Evolutionary conservation across 2,113 vertebrate species (phyloP).

Genomic region (Carlito syrichta): DNA sequence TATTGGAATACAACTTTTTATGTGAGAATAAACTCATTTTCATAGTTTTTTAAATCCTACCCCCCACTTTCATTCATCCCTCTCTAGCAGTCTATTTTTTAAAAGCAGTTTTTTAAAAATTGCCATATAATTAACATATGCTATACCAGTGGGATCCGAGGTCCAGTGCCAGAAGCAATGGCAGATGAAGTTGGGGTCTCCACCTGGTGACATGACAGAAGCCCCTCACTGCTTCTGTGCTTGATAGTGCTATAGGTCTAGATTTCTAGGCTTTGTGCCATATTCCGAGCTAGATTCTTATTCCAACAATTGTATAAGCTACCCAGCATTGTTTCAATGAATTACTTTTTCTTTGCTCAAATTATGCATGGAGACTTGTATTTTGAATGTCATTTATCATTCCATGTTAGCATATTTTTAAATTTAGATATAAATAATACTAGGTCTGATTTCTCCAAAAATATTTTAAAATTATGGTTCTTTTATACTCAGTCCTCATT

Average conservation of each 20-base stretch:
- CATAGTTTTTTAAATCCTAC: background rate
- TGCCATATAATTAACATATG: background rate
- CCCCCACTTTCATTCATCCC: background rate
- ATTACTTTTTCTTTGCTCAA: background rate
- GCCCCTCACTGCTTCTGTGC: background rate
- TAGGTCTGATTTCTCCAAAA: background rate
- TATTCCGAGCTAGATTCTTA: background rate
- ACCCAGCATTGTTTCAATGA: background rate
- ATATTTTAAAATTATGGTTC: background rate
- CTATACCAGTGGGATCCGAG: accelerated
- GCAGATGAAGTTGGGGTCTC: background rate
- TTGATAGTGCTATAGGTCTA: background rate
- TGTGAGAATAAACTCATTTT: background rate
- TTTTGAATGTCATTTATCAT: background rate
- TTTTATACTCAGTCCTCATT: background rate
- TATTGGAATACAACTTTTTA: background rate
- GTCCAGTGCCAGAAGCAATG: background rate
- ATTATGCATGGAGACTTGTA: background rate
- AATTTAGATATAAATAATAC: background rate
- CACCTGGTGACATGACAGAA: accelerated
- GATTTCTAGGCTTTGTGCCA: background rate
- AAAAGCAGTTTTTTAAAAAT: background rate
- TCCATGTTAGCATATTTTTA: background rate
- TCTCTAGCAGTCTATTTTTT: background rate
- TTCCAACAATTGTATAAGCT: background rate